These are phyloP conservation scores for Corvus hawaiiensis DNA, from an alignment of 2,113 vertebrate species.

Conservation along the genomic window DNA sequence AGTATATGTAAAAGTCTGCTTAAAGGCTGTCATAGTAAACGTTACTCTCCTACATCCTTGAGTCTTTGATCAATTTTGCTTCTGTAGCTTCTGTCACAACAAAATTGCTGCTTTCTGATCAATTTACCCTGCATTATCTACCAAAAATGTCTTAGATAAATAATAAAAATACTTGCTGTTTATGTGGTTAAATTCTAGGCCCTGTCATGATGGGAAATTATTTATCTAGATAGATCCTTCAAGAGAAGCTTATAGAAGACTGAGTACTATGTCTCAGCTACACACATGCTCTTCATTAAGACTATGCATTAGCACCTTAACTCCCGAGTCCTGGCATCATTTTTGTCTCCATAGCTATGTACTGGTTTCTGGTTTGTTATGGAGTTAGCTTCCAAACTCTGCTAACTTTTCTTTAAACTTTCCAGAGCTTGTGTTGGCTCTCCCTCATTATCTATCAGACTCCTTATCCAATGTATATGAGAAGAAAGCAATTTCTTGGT, in stretches of 20 bases:
- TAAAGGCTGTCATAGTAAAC: background rate
- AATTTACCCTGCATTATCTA: background rate
- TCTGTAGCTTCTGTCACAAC: background rate
- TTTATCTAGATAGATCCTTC: background rate
- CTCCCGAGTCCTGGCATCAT: background rate
- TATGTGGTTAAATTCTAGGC: background rate
- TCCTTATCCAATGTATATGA: background rate
- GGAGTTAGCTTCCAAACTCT: background rate
- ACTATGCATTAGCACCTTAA: background rate
- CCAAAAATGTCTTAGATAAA: background rate
- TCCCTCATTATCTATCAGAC: background rate
- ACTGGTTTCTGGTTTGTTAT: background rate
- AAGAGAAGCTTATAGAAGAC: background rate
- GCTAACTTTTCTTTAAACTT: background rate
- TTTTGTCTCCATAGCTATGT: background rate
- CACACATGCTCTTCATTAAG: background rate
- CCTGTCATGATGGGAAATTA: background rate
- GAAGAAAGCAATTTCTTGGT: background rate
- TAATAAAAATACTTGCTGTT: background rate
- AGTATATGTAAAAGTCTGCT: background rate
- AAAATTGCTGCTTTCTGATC: background rate
- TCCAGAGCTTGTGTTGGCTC: background rate
- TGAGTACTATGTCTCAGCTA: background rate
- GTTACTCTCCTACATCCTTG: background rate
- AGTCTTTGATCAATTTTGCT: background rate